Evolutionary conservation across 2,888 invertebrate species (phyloP).

Genomic region (Aphidius colemani): DNA sequence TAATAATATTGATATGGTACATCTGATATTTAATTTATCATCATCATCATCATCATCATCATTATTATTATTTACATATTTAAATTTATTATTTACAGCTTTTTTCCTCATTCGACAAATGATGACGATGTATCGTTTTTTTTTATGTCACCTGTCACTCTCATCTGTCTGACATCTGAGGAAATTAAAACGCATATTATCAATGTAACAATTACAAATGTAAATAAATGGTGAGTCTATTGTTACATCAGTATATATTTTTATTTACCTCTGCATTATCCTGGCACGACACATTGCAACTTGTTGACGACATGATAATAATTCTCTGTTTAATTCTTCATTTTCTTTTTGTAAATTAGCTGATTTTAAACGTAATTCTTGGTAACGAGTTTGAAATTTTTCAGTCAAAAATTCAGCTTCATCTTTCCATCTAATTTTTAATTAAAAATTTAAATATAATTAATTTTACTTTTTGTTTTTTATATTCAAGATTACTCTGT

Average conservation of each 20-base stretch:
- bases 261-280: conserved; percentile 42
- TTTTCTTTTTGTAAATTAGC: conserved; percentile 62
- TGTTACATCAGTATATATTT: not conserved
- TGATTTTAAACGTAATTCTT: conserved; percentile 65
- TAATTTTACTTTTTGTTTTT: not conserved
- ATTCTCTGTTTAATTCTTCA: conserved; percentile 53
- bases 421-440: conserved; percentile 69
- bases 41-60: not conserved
- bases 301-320: conserved; percentile 46
- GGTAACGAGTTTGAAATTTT: conserved; percentile 67
- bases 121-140: conserved; percentile 14
- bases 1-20: conserved; percentile 34
- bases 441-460: conserved; percentile 34
- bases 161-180: conserved; percentile 40
- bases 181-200: conserved; percentile 24
- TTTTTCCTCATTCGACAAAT: conserved; percentile 1
- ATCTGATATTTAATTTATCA: not conserved
- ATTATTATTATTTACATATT: not conserved
- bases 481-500: conserved; percentile 16
- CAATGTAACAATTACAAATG: conserved; percentile 11
- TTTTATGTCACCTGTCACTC: conserved; percentile 44
- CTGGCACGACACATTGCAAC: conserved; percentile 42
- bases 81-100: conserved; percentile 21
- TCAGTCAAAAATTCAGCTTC: conserved; percentile 68
- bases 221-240: conserved; percentile 14